Evolutionary conservation across 2,113 vertebrate species (phyloP), one percentile per base, ranked within the genome.

Genomic region (Alces alces): DNA sequence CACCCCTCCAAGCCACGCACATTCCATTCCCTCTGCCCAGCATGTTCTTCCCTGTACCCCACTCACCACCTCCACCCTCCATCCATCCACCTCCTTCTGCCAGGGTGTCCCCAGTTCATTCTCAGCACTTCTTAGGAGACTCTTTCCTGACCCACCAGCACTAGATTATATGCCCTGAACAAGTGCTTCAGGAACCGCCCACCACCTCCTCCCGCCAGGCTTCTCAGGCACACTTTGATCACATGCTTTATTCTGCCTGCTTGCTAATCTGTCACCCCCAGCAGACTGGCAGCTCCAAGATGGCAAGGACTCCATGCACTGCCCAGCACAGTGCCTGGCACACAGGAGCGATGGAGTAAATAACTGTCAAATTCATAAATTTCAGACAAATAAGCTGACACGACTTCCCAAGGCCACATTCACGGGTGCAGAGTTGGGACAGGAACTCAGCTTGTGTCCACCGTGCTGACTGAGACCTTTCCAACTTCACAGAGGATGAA

Each of bases 151-250:
- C 25, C 28, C 33, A 15, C 61, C 66, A 50, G 84, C 78, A 16
- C 52, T 60, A 50, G 66, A 33, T 6, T 15, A 19, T 4, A 33
- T 7, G 27, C 54, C 60, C 84, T 5, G 23, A 14, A 39, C 52
- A 66, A 55, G 73, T 7, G 55, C 54, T 33, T 82, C 15, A 11
- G 19, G 6, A 13, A 28, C 12, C 4, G 2, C 30, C 28, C 9
- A 30, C 28, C 45, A 47, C 9, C 6, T 6, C 70, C 39, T 76
- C 79, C 21, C 43, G 7, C 0, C 5, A 73, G 36, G 5, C 23
- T 57, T 57, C 60, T 2, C 2, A 36, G 0, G 25, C 36, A 13
- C 7, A 0, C 17, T 0, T 0, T 1, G 28, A 30, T 16, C 57
- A 17, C 21, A 3, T 2, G 33, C 30, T 7, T 21, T 12, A 7